Evolutionary conservation across 2,888 invertebrate species (phyloP).

Genomic region (Spilosoma lubricipeda): DNA sequence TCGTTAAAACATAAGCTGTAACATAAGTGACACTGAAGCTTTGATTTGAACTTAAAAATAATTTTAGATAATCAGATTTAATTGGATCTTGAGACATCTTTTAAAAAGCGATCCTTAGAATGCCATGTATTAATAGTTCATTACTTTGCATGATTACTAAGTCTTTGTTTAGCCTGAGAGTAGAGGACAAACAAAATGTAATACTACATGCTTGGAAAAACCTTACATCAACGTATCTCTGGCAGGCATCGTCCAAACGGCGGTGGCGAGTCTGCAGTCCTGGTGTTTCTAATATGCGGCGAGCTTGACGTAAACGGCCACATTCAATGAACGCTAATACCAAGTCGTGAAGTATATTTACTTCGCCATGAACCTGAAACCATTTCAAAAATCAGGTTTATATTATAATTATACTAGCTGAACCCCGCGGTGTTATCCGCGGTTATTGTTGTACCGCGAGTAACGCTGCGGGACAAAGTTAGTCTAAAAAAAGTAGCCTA

Average conservation of each 20-base stretch:
- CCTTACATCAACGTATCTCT: slow-evolving; percentile 83
- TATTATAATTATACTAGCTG: too few relatives aligned
- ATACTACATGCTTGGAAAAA: background rate
- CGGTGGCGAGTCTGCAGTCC: slow-evolving; percentile 90
- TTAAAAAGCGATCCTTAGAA: too few relatives aligned
- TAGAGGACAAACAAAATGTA: background rate
- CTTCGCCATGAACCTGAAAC: slow-evolving; percentile 89
- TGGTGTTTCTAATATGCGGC: slow-evolving; percentile 94
- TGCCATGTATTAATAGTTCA: background rate
- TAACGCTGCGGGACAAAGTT: too few relatives aligned
- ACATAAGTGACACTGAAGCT: too few relatives aligned
- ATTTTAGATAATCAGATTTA: too few relatives aligned
- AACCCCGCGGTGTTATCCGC: too few relatives aligned
- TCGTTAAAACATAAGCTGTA: too few relatives aligned
- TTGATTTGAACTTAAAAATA: too few relatives aligned
- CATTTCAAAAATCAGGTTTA: background rate
- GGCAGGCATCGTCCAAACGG: slow-evolving; percentile 89
- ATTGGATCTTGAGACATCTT: too few relatives aligned
- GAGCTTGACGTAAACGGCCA: slow-evolving; percentile 92
- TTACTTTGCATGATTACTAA: background rate
- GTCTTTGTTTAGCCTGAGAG: background rate
- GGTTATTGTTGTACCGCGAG: too few relatives aligned
- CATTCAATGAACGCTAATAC: slow-evolving; percentile 94
- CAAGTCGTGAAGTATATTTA: slow-evolving; percentile 93
- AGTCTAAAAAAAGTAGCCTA: too few relatives aligned